Evolutionary conservation across 2,888 invertebrate genomes (phyloP), one percentile per base, ranked within the genome.

Genomic region (Hirudinaria manillensis): DNA sequence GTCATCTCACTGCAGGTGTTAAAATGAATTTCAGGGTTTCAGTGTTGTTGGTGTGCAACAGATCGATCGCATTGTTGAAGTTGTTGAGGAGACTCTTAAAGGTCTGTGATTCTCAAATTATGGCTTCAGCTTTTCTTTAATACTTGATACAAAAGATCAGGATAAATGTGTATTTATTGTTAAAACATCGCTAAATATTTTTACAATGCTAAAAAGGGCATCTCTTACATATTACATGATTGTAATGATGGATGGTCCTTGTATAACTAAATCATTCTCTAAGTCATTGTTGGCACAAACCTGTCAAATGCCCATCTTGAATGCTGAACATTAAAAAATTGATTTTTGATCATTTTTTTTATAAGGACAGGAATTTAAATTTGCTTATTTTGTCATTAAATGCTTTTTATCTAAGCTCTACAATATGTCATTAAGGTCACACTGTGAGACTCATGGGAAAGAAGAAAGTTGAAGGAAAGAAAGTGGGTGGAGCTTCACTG

Each of bases 1-100:
- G 21, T 27, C 10, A 61, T 6, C 1, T 65, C 65, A 65, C 32
- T 65, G 27, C 16, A 6, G 21, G 55, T 19, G 19, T 19, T 55
- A 32, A 10, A 61, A 61, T 61, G 29, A 10, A 29, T 38, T n/a
- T n/a, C 87, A 90, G 82, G 93, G 93, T 0, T 87, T 97, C 13
- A 97, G 97, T 80, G 89, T 97, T 0, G 91, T 99, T n/a, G 98
- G 98, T 0, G 97, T 98, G 0, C 96, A 98, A 82, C 98, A 99
- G 87, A 98, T 99, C 77, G 97, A 99, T 84, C 88, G 96, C 77
- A 93, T 99, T 0, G 93, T 97, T 0, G 96, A 98, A 87, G 94
- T 98, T 0, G 97, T 99, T 0, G 98, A 98, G 84, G 97, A 99
- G 86, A 95, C 97, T 0, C 86, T 99, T 0, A 96, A 96, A 89